Evolutionary conservation across 1,140 invertebrate species (phyloP).

Genomic region (Lycorma delicatula): DNA sequence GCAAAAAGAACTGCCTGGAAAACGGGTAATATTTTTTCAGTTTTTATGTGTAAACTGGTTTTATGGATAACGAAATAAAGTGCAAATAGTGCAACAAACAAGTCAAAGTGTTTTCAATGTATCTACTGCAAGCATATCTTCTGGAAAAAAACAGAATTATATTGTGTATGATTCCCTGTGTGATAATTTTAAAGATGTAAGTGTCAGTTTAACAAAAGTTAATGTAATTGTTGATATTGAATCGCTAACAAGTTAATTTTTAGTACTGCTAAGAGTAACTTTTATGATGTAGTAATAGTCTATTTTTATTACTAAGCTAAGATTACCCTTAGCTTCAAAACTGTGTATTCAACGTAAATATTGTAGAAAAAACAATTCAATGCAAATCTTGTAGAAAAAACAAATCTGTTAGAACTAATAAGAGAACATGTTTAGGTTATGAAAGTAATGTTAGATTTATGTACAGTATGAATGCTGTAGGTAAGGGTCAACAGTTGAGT

Average conservation of each 20-base stretch:
- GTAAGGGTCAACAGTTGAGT: constrained; percentile 17
- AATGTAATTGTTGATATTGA: not conserved
- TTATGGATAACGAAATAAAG: too few relatives aligned
- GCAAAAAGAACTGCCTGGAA: too few relatives aligned
- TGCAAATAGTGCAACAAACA: too few relatives aligned
- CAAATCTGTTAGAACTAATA: not conserved
- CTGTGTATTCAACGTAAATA: not conserved
- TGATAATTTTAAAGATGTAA: too few relatives aligned
- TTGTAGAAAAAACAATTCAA: too few relatives aligned
- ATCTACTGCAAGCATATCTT: too few relatives aligned
- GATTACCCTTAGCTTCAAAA: not conserved
- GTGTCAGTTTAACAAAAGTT: too few relatives aligned
- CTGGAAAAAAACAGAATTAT: too few relatives aligned
- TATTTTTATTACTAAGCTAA: not conserved
- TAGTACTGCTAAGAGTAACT: not conserved
- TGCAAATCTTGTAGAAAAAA: not conserved
- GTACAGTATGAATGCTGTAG: constrained; percentile 22
- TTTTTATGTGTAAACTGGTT: too few relatives aligned
- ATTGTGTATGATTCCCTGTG: too few relatives aligned
- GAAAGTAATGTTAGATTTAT: constrained; percentile 23
- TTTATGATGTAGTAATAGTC: not conserved
- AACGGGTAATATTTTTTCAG: too few relatives aligned
- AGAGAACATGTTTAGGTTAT: constrained; percentile 2
- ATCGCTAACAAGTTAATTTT: not conserved
- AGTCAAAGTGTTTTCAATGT: too few relatives aligned